Evolutionary conservation across 1,140 invertebrate genomes (phyloP).

Genomic region (Trinorchestia longiramus): DNA sequence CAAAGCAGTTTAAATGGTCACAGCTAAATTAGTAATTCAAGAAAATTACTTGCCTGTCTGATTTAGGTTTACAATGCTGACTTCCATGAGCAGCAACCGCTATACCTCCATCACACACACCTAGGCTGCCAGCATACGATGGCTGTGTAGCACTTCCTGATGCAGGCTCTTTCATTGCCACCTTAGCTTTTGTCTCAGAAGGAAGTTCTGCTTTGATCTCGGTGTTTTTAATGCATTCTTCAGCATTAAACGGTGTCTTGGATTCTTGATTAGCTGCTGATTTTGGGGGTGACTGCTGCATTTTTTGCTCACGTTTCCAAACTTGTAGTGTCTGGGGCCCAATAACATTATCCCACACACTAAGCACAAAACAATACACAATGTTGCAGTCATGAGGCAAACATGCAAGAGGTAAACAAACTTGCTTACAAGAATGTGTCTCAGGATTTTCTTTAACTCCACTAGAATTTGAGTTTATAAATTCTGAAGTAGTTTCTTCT

Average conservation of each 20-base stretch:
- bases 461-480: neutral
- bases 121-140: neutral
- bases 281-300: neutral
- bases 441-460: slow-evolving; percentile 12
- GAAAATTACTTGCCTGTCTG: slow-evolving; percentile 55
- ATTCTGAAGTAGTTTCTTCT: slow-evolving; percentile 9
- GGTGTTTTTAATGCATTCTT: neutral
- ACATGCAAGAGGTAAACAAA: slow-evolving; percentile 62
- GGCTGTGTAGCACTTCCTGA: neutral
- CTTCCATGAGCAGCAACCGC: slow-evolving; percentile 58
- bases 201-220: neutral
- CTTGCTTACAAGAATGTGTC: slow-evolving; percentile 55
- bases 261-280: neutral
- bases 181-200: neutral
- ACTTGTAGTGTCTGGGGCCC: slow-evolving; percentile 65
- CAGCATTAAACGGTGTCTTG: neutral
- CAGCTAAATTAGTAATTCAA: too few species aligned
- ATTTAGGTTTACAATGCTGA: slow-evolving; percentile 5
- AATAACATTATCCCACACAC: slow-evolving; percentile 66
- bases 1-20: too few species aligned
- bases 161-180: neutral
- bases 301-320: slow-evolving; percentile 64
- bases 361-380: slow-evolving; percentile 65
- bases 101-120: neutral
- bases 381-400: slow-evolving; percentile 66